These are phyloP conservation scores for Drosophila nasuta DNA, from an alignment of 1,140 invertebrate species.

Conservation along the genomic window DNA sequence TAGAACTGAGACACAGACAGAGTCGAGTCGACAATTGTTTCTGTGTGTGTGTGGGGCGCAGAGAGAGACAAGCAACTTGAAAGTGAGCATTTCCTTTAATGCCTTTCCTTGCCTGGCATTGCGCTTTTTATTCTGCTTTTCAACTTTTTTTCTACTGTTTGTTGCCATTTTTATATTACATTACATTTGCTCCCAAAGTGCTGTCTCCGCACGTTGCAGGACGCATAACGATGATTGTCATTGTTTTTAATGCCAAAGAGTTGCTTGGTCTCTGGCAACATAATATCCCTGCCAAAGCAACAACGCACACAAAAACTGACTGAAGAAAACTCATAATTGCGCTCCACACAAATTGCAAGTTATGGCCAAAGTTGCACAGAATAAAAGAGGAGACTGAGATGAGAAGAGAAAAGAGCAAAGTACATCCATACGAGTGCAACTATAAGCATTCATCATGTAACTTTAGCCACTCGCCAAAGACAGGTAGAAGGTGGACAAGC, in stretches of 20 bases:
- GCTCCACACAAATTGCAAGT: constrained; percentile 77
- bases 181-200: constrained; percentile 78
- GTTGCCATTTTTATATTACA: constrained; percentile 72
- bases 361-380: constrained; percentile 65
- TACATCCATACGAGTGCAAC: constrained; percentile 42
- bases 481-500: constrained; percentile 4
- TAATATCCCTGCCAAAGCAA: constrained; percentile 57
- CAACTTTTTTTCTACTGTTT: background rate
- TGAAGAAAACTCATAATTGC: constrained; percentile 80
- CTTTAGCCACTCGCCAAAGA: constrained; percentile 20
- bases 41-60: constrained; percentile 26
- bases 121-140: constrained; percentile 38
- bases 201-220: constrained; percentile 33
- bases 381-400: background rate
- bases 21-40: constrained; percentile 56
- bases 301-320: constrained; percentile 53
- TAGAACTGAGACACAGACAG: constrained; percentile 33
- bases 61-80: constrained; percentile 59
- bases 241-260: constrained; percentile 56
- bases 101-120: constrained; percentile 55
- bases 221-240: constrained; percentile 47
- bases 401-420: constrained; percentile 19
- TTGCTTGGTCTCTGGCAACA: constrained; percentile 57
- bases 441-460: constrained; percentile 72
- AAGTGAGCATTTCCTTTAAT: constrained; percentile 83